Base-by-base conservation (phyloP, 2,113 vertebrate species). In the Tetrao urogallus region DNA sequence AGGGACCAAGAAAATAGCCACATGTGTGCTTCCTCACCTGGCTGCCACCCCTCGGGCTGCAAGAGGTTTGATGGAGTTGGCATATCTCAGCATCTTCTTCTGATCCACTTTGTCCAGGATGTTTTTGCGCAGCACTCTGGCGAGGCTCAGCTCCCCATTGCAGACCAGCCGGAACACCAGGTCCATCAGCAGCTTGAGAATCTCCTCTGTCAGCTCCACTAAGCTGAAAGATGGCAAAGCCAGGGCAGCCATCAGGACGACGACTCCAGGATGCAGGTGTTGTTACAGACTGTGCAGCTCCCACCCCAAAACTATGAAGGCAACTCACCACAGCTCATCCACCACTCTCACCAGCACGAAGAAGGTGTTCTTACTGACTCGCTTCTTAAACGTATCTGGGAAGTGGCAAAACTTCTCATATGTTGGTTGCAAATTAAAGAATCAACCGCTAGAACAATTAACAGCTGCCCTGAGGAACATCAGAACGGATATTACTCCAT, bases 331-430 rank as follows among this genome's bases (percentile, higher is more conserved):
- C 76, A 99, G 97, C 95, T 99, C 99, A 20, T 99, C 99, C 92
- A 99, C 99, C 82, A 99, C 99, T 54, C 99, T 97, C 70, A 99
- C 99, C 97, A 99, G 98, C 94, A 99, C 99, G 5, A 99, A 99
- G 98, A 99, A 99, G 0, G 99, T 99, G 97, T 99, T 99, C 97
- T 99, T 99, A 97, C 99, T 99, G 94, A 99, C 99, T 1, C 99
- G 97, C 97, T 99, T 99, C 98, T 99, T 99, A 96, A 99, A 99
- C 0, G 98, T 99, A 96, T 99, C 99, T 0, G 99, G 98, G 89
- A 99, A 99, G 96, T 99, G 99, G 73, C 99, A 99, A 82, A 99
- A 99, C 54, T 98, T 98, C 89, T 99, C 99, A 81, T 99, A 99
- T 82, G 99, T 99, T 97, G 95, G 84, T 57, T 20, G 60, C 12